Evolutionary conservation across 2,113 vertebrate species (phyloP), one percentile per base, ranked within the genome.

Genomic region (Hyla sarda): DNA sequence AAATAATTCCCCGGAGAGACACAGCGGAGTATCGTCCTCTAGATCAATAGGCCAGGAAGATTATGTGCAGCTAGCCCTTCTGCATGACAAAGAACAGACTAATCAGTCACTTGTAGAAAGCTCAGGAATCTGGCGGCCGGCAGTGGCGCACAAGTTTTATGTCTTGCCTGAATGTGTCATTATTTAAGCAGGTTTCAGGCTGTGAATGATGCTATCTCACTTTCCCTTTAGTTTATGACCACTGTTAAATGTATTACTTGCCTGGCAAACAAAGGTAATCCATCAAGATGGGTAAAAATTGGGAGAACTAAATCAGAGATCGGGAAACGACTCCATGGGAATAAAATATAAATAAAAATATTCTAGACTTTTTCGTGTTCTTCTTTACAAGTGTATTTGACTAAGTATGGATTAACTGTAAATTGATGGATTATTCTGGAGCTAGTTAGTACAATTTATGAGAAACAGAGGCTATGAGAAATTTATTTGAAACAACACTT

Each of bases 11-110:
- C 65, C 34, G 7, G 82, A 56, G 69, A 75, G 82, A 58, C n/a
- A 37, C 82, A 45, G 82, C 37, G 10, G 16, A 58, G 82, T 60
- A 74, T 74, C 56, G 52, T 58, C 58, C 47, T 45, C 16, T 28
- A 73, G 82, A 84, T 84, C 82, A 84, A 84, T 84, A 84, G 82
- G 82, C 52, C 52, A 17, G 65, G 69, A 5, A 84, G 82, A 84
- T 84, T 84, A 84, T 84, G 71, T 84, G 71, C 71, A 41, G 41
- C 82, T 54, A 58, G 69, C 34, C 82, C 82, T 75, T 84, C 82
- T 84, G 82, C 82, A 84, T 84, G 82, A 84, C 71, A 84, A 83
- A 72, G 82, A 73, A 65, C 82, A 25, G 30, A 56, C 23, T 75
- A 74, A 84, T 84, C 82, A 58, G 69, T 84, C 71, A 73, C 82